Conservation (phyloP, 2,888 invertebrate genomes). For the Scotopteryx bipunctaria region DNA sequence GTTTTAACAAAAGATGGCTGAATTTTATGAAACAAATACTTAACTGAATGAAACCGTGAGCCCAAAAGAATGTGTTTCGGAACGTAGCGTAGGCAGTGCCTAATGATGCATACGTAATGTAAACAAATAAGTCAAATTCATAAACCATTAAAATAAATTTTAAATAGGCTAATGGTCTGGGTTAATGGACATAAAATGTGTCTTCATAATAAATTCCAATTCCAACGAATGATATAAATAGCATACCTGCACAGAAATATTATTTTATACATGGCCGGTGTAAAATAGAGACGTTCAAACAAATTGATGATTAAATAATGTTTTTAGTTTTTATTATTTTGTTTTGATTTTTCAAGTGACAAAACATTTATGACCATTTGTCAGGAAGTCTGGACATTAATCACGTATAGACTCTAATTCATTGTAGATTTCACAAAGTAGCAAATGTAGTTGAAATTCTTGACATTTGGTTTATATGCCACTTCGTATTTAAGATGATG, state of each 20-base stretch:
- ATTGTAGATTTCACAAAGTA: too few species aligned
- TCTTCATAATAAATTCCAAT: slow-evolving; percentile 13
- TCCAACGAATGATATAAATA: slow-evolving; percentile 8
- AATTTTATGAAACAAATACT: too few species aligned
- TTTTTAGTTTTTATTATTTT: background rate
- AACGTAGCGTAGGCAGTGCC: slow-evolving; percentile 9
- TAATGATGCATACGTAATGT: slow-evolving; percentile 9
- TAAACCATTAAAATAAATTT: slow-evolving; percentile 22
- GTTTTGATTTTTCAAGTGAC: background rate
- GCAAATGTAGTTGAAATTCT: too few species aligned
- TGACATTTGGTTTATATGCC: too few species aligned
- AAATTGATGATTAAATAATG: background rate
- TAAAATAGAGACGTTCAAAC: background rate
- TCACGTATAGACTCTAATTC: too few species aligned
- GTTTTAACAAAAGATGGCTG: too few species aligned
- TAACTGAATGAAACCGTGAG: background rate
- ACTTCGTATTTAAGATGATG: too few species aligned
- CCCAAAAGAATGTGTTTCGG: background rate
- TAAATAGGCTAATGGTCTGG: slow-evolving; percentile 24
- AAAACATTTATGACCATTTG: background rate
- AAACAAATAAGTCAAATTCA: slow-evolving; percentile 7
- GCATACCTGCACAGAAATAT: slow-evolving; percentile 6
- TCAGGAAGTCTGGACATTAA: too few species aligned
- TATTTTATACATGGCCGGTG: background rate
- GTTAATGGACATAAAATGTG: slow-evolving; percentile 25